Conservation (phyloP, 2,113 vertebrate genomes). For the Cheilinus undulatus region DNA sequence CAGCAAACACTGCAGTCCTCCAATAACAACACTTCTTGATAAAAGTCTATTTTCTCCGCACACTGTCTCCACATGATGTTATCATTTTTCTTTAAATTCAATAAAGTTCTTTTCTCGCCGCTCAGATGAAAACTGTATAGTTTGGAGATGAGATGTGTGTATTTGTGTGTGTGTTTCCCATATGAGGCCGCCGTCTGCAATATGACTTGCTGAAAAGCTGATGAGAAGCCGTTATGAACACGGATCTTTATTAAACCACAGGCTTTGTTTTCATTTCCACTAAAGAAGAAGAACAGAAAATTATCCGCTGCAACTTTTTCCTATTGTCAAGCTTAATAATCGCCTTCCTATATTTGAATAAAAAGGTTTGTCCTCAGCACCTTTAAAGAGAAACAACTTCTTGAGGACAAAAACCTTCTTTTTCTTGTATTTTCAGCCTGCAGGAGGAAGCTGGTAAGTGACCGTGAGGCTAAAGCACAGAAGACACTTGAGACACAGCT, state of each 20-base stretch:
- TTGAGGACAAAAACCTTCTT: conserved; percentile 3
- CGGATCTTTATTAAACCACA: conserved; percentile 51
- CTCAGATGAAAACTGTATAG: conserved; percentile 62
- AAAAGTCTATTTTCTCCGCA: conserved; percentile 80
- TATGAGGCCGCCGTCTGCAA: conserved; percentile 46
- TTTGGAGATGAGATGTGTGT: conserved; percentile 58
- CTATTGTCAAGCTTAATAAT: conserved; percentile 13
- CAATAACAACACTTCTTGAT: conserved; percentile 80
- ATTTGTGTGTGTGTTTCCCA: conserved; percentile 52
- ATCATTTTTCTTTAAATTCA: conserved; percentile 76
- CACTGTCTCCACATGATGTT: conserved; percentile 73
- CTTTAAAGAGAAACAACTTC: conserved; percentile 3
- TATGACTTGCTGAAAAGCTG: conserved; percentile 48
- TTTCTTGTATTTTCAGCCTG: conserved; percentile 27
- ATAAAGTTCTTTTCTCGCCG: conserved; percentile 64
- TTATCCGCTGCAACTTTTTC: conserved; percentile 12
- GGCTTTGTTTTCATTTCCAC: conserved; percentile 51
- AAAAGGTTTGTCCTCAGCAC: conserved; percentile 16
- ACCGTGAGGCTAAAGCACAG: conserved; percentile 3
- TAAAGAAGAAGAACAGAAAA: conserved; percentile 27
- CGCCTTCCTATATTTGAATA: not conserved
- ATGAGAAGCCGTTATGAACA: conserved; percentile 42
- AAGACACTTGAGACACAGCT: not conserved
- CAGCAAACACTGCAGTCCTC: conserved; percentile 59
- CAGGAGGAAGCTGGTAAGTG: not conserved